phyloP scores from a whole-genome alignment of 2,888 invertebrate genomes.

The Magallana nippona region DNA sequence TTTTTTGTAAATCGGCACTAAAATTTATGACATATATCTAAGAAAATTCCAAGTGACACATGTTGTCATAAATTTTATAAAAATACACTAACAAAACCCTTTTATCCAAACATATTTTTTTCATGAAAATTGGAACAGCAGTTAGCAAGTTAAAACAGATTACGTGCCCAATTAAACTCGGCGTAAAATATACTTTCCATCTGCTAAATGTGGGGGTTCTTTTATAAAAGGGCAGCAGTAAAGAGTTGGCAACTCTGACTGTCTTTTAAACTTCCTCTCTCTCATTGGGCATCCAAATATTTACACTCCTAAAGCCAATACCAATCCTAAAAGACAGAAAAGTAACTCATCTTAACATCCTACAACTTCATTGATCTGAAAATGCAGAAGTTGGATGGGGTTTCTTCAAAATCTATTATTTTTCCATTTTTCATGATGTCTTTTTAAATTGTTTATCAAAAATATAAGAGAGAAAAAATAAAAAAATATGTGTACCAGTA shows the following conservation, averaged over 20 bases:
- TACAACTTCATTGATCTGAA: too few relatives aligned
- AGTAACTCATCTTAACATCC: too few relatives aligned
- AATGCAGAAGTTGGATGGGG: too few relatives aligned
- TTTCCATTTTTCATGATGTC: too few relatives aligned
- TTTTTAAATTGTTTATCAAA: too few relatives aligned
- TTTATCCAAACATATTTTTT: neutral
- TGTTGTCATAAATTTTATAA: constrained; percentile 25
- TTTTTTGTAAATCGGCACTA: neutral
- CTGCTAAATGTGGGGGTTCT: constrained; percentile 22
- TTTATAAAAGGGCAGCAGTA: neutral
- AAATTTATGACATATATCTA: neutral
- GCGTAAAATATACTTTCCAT: constrained; percentile 25
- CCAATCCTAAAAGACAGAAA: too few relatives aligned
- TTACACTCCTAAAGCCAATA: too few relatives aligned
- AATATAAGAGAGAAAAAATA: too few relatives aligned
- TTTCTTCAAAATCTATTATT: too few relatives aligned
- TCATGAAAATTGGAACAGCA: neutral
- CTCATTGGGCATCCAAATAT: too few relatives aligned
- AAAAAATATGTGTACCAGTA: too few relatives aligned
- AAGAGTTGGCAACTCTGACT: neutral
- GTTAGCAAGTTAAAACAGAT: constrained; percentile 9
- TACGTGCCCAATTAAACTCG: constrained; percentile 18
- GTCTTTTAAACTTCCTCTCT: neutral
- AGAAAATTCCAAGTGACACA: constrained; percentile 17
- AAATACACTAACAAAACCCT: neutral